Base-by-base conservation (phyloP, 2,888 invertebrate species). In the Acleris sparsana region DNA sequence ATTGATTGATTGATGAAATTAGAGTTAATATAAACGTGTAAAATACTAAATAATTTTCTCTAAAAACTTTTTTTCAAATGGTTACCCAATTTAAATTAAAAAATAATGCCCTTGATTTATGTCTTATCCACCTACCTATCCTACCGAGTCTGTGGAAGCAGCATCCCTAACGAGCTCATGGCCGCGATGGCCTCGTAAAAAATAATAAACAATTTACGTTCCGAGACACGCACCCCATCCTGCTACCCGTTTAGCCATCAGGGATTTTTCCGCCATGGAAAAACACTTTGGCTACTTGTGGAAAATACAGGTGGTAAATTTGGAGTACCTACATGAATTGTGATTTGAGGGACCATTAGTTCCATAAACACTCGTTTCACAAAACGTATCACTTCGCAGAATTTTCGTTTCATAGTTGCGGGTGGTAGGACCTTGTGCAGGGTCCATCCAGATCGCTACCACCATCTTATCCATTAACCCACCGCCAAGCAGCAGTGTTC, bases 131-230 rank as follows among this genome's bases (percentile, higher is more conserved):
- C 29, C 33, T 39, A 39, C 13, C 29, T 33, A 25, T 39, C 39
- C 39, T 39, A 39, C 60, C 44, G 59, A 22, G 56, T 48, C 39
- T 39, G 39, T 53, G 22, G 56, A 53, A 59, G 59, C 68, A 66
- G 61, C 68, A 62, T 60, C 71, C 70, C 72, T 85, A 87, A 85
- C 83, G 85, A 82, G 80, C 71, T 75, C 72, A 73, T 29, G 83
- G 81, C 87, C 39, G 39, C 39, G 87, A 86, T 88, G 88, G 86
- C 80, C 80, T 80, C 88, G 86, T 91, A 91, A 92, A 91, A 91
- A 89, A 91, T 91, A 92, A 91, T 91, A 89, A 87, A 89, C 90
- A 90, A 91, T 91, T 91, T 91, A 89, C 83, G 85, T 92, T 91
- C 92, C 63, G 71, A 76, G 89, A 89, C 92, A 91, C 92, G 92